Evolutionary conservation across 1,140 invertebrate genomes (phyloP).

Genomic region (Rhopalosiphum padi): DNA sequence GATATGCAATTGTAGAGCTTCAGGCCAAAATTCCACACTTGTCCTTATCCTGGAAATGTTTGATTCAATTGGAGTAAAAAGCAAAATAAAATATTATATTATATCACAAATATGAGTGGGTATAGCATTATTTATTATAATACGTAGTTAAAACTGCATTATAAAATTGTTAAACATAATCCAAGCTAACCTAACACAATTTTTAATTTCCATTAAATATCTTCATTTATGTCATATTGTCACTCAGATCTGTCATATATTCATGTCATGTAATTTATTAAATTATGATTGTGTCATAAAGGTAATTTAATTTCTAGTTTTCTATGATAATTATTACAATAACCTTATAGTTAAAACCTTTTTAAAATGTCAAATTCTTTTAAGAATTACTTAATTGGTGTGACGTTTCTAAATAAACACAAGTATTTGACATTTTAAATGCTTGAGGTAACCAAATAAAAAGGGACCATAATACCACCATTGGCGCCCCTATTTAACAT

Average conservation of each 20-base stretch:
- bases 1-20: neutral
- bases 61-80: neutral
- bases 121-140: neutral
- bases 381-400: neutral
- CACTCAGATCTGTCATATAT: neutral
- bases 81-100: neutral
- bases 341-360: neutral
- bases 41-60: neutral
- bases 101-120: neutral
- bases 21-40: constrained; percentile 12
- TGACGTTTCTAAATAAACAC: neutral
- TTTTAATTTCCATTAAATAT: neutral
- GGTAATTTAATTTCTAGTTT: neutral
- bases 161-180: neutral
- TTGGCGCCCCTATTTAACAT: neutral
- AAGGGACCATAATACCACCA: neutral
- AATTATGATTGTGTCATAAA: neutral
- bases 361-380: neutral
- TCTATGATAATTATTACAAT: neutral
- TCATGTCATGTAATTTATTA: neutral
- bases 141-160: neutral
- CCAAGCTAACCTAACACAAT: neutral
- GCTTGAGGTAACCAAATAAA: neutral
- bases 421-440: neutral
- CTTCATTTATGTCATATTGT: neutral